phyloP scores from a whole-genome alignment of 2,113 vertebrate genomes.

The Tursiops truncatus region DNA sequence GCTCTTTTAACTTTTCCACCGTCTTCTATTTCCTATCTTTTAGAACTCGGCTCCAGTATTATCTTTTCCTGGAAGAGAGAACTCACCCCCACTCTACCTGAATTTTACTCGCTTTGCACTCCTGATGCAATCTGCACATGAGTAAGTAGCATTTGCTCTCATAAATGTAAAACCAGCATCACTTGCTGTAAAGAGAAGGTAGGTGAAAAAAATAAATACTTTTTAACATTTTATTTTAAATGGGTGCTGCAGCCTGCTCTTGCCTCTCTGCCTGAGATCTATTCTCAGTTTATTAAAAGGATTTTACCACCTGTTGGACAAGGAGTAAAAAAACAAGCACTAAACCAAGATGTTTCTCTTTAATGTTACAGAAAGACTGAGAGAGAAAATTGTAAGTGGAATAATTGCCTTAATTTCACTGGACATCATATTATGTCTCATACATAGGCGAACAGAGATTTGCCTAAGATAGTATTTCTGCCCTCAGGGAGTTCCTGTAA shows the following conservation, averaged over 20 bases:
- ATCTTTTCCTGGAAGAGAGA: neutral
- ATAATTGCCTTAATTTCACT: conserved; percentile 13
- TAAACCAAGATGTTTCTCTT: neutral
- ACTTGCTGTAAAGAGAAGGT: neutral
- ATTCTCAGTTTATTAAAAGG: conserved; percentile 1
- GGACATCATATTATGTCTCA: neutral
- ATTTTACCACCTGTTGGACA: neutral
- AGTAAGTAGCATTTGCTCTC: neutral
- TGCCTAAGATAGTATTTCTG: neutral
- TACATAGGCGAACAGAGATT: neutral
- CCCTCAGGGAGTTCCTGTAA: neutral
- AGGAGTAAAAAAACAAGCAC: neutral
- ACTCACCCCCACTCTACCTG: neutral
- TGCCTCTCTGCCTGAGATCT: neutral
- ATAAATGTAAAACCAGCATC: neutral
- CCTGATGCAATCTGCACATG: neutral
- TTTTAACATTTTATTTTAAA: neutral
- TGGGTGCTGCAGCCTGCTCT: neutral
- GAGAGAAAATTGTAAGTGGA: neutral
- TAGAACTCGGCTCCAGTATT: neutral
- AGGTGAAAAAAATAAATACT: neutral
- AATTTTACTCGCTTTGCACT: neutral
- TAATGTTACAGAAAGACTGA: neutral
- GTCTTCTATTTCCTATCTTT: neutral
- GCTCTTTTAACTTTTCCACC: neutral